Conservation (phyloP, 2,113 vertebrate species). For the Cyprinodon brontotheroides region DNA sequence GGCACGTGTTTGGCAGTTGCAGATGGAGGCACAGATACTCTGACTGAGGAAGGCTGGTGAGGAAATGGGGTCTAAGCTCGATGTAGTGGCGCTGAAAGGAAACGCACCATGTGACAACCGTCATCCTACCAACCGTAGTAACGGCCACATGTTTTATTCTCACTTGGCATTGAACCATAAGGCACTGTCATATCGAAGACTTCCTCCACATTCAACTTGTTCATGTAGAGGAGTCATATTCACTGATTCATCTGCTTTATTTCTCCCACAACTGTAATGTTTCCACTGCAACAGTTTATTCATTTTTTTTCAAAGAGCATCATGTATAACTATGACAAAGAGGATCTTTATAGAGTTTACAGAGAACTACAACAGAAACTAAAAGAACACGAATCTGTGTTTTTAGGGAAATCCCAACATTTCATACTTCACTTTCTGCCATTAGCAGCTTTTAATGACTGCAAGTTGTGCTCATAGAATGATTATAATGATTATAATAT, state of each 20-base stretch:
- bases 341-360: not conserved
- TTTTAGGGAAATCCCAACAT: not conserved
- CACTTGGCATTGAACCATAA: not conserved
- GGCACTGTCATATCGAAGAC: not conserved
- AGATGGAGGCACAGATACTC: conserved; percentile 24
- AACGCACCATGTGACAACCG: conserved; percentile 55
- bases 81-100: conserved; percentile 15
- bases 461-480: not conserved
- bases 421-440: conserved; percentile 11
- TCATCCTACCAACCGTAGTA: conserved; percentile 20
- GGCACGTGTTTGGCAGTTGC: conserved; percentile 2
- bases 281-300: not conserved
- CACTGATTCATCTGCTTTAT: not conserved
- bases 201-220: not conserved
- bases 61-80: conserved; percentile 31
- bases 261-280: not conserved
- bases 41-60: conserved; percentile 17
- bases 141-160: not conserved
- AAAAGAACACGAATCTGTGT: not conserved
- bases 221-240: not conserved
- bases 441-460: not conserved
- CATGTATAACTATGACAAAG: too few relatives aligned
- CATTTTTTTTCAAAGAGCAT: too few relatives aligned
- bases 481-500: not conserved
- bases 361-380: not conserved